phyloP scores from a whole-genome alignment of 1,140 invertebrate genomes.

The Caenorhabditis elegans region WBcel235 BX284603.4:5069001-5069500 shows the following conservation, averaged over 20 bases:
- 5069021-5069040: background rate
- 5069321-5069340: conserved; percentile 78
- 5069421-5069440: conserved; percentile 82
- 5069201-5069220: conserved; percentile 70
- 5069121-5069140: background rate
- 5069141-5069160: conserved; percentile 81
- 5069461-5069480: conserved; percentile 74
- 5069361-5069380: background rate
- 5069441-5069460: conserved; percentile 79
- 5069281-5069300: conserved; percentile 88
- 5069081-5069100: background rate
- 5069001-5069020: background rate
- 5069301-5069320: conserved; percentile 80
- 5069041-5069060: background rate
- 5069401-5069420: conserved; percentile 90
- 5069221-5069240: conserved; percentile 81
- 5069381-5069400: conserved; percentile 72
- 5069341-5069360: background rate
- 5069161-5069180: conserved; percentile 82
- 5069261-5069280: conserved; percentile 93
- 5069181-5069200: conserved; percentile 22
- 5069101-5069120: background rate
- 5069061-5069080: background rate
- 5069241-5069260: conserved; percentile 82
- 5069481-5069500: background rate